Evolutionary conservation across 1,140 invertebrate genomes (phyloP).

Genomic region (Nylanderia fulva): DNA sequence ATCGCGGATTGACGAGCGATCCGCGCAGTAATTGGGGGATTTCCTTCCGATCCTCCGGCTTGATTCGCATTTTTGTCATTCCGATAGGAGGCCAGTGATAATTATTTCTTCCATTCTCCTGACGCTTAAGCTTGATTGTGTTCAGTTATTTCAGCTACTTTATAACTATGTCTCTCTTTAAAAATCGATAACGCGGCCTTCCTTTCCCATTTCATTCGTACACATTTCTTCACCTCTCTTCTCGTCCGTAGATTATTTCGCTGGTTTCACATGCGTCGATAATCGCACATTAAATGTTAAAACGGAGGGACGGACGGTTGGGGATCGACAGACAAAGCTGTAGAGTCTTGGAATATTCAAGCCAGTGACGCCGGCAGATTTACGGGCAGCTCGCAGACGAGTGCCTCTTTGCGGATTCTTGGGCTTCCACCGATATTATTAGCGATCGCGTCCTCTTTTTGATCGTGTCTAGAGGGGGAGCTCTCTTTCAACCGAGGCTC

Average conservation of each 20-base stretch:
- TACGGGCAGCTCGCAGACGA: conserved; percentile 84
- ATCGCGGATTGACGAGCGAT: conserved; percentile 22
- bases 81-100: not conserved
- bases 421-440: conserved; percentile 85
- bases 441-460: conserved; percentile 84
- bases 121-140: not conserved
- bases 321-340: conserved; percentile 66
- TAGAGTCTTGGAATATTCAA: conserved; percentile 76
- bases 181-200: too few relatives aligned
- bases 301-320: conserved; percentile 60
- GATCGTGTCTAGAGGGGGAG: conserved; percentile 77
- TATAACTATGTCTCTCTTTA: not conserved
- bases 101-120: not conserved
- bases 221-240: too few relatives aligned
- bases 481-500: conserved; percentile 68
- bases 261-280: conserved; percentile 1
- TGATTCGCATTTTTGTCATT: not conserved
- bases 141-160: not conserved
- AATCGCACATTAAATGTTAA: conserved; percentile 28
- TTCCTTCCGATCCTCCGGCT: not conserved
- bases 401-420: conserved; percentile 83
- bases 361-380: conserved; percentile 83
- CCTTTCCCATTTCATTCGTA: not conserved
- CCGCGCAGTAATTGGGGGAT: conserved; percentile 6
- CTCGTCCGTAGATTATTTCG: too few relatives aligned